Evolutionary conservation across 2,888 invertebrate genomes (phyloP).

Genomic region (Oligia fasciuncula): DNA sequence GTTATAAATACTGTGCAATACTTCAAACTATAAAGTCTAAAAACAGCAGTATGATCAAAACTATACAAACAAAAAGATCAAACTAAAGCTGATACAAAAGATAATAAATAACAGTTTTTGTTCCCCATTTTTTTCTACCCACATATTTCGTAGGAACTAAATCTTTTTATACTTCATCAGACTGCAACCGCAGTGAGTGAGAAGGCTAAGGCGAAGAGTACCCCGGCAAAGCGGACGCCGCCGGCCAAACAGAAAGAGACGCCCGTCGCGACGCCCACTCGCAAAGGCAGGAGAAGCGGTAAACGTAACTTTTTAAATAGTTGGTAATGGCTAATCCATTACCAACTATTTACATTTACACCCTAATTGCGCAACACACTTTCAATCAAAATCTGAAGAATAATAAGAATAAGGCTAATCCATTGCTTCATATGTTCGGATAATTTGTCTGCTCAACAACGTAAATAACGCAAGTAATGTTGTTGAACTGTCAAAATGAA

Average conservation of each 20-base stretch:
- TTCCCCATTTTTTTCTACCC: not conserved
- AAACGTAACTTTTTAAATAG: constrained; percentile 66
- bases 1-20: not conserved
- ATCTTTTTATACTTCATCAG: constrained; percentile 68
- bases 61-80: not conserved
- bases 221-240: constrained; percentile 75
- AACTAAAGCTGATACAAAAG: not conserved
- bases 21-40: not conserved
- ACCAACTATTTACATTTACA: too few species aligned
- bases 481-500: too few species aligned
- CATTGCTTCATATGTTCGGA: too few species aligned
- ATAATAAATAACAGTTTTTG: not conserved
- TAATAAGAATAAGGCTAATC: too few species aligned
- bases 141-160: constrained; percentile 25
- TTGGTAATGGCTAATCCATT: not conserved
- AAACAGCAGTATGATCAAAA: not conserved
- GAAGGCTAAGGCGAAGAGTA: constrained; percentile 77
- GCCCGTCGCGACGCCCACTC: constrained; percentile 72
- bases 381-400: too few species aligned
- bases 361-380: too few species aligned
- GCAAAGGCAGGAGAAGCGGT: constrained; percentile 77
- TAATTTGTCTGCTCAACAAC: too few species aligned
- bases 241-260: constrained; percentile 72
- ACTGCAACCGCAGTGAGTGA: constrained; percentile 85
- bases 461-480: too few species aligned